Percentiles rank a stretch among this genome's conserved stretches.
These are phyloP conservation scores for Drosophila planitibia DNA, from an alignment of 2,888 invertebrate species.

Conservation along the genomic window DNA sequence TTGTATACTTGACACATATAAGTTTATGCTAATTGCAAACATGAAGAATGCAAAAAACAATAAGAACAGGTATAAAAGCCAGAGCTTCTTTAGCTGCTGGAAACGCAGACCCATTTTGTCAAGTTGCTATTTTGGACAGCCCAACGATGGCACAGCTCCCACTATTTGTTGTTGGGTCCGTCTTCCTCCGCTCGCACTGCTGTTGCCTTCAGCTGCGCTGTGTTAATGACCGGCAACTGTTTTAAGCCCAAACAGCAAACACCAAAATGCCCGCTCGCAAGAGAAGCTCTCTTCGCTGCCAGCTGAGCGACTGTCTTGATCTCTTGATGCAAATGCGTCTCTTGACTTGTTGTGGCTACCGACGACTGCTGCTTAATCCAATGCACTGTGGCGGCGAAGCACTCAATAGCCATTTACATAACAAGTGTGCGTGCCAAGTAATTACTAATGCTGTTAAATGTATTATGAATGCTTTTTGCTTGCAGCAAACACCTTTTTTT, in stretches of 20 bases:
- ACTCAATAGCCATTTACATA: constrained; percentile 37
- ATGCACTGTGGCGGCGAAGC: constrained; percentile 19
- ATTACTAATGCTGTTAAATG: constrained; percentile 38
- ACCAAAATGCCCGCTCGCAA: constrained; percentile 18
- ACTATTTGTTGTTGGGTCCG: constrained; percentile 10
- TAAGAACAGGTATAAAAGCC: constrained; percentile 84
- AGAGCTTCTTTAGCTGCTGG: constrained; percentile 83
- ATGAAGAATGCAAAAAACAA: constrained; percentile 85
- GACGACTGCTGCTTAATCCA: constrained; percentile 23
- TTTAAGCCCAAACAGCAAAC: constrained; percentile 16
- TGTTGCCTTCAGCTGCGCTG: constrained; percentile 47
- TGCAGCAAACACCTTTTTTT: constrained; percentile 28
- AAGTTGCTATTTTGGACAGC: constrained; percentile 37
- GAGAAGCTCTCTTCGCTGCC: constrained; percentile 58
- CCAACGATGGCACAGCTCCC: constrained; percentile 6
- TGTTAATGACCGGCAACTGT: constrained; percentile 60
- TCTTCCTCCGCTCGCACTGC: constrained; percentile 36
- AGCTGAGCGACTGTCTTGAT: constrained; percentile 32
- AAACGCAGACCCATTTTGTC: constrained; percentile 83
- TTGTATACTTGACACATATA: constrained; percentile 84
- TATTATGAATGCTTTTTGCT: constrained; percentile 58
- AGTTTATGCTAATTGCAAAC: constrained; percentile 85
- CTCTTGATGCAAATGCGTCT: constrained; percentile 25
- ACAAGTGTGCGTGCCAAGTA: constrained; percentile 18
- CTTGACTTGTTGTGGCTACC: constrained; percentile 34